Evolutionary conservation across 2,888 invertebrate genomes (phyloP), one percentile per base, ranked within the genome.

Genomic region (Apantesis nais): DNA sequence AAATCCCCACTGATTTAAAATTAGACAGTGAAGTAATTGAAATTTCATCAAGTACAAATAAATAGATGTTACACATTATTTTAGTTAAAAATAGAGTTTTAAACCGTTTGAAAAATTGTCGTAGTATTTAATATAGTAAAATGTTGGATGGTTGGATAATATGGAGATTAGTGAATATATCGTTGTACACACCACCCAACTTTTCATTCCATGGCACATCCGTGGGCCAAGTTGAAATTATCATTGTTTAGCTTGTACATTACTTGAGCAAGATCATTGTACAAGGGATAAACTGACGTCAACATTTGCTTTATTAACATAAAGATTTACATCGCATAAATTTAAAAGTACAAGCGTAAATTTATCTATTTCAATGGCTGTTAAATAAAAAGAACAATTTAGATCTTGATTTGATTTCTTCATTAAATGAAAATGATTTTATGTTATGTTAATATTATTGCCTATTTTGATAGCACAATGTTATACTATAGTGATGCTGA

Each of bases 131-230:
- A n/a, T n/a, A n/a, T n/a, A n/a, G n/a, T n/a, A n/a, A n/a, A 82
- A 83, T 83, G 85, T 86, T 85, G 85, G 86, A 84, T 83, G 86
- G 86, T 88, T 85, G n/a, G n/a, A n/a, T 86, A 88, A 90, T 92
- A 93, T 93, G 93, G 88, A 93, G 91, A 93, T 94, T 90, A 92
- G 92, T 88, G 85, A 87, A 88, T 84, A 89, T 89, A 90, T 91
- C 90, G 90, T 89, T 88, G 90, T 90, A 87, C 85, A 85, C 85
- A 76, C 90, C 90, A 89, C 91, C 89, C 84, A 82, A 70, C 75
- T 67, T 87, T 88, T 85, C 89, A 84, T 86, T 88, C 86, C 89
- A 87, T 83, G 83, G 86, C 88, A 87, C 88, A 86, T 87, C 90
- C 88, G 89, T 88, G 88, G 82, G 87, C 78, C 80, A 83, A 70